Conservation (phyloP, 2,797 vertebrate genomes). For the Alcedo atthis region DNA sequence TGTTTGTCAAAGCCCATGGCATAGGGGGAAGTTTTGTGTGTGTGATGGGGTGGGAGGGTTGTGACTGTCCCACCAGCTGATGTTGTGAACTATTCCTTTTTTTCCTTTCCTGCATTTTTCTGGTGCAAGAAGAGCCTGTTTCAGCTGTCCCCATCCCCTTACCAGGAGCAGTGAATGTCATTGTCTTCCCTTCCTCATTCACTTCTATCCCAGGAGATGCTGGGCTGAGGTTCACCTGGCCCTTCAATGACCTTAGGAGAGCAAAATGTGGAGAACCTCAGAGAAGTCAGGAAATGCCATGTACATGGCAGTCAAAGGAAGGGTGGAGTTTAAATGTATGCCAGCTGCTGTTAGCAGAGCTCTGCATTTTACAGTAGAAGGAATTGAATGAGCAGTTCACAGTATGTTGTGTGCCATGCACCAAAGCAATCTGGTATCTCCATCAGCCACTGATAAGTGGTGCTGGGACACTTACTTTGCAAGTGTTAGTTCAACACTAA, state of each 20-base stretch:
- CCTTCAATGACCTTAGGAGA: not conserved
- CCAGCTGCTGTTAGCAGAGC: not conserved
- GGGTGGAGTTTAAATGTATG: not conserved
- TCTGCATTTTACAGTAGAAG: not conserved
- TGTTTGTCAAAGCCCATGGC: not conserved
- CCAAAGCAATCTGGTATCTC: not conserved
- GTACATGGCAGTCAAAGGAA: not conserved
- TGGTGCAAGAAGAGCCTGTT: not conserved
- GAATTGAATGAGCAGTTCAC: not conserved
- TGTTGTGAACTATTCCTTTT: not conserved
- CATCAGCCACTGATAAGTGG: not conserved
- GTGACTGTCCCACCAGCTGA: not conserved
- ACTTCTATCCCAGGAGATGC: not conserved
- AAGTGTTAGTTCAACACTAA: not conserved
- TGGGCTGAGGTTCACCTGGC: not conserved
- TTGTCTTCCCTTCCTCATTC: not conserved
- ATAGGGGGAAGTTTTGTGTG: not conserved
- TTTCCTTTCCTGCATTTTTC: not conserved
- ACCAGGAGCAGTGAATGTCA: not conserved
- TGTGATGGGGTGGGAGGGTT: not conserved
- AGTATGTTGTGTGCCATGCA: accelerated
- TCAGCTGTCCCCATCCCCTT: not conserved
- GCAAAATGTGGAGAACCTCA: not conserved
- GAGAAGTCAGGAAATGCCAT: not conserved
- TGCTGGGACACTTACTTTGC: not conserved